phyloP scores from a whole-genome alignment of 2,888 invertebrate species.

The Cylindroiulus punctatus region DNA sequence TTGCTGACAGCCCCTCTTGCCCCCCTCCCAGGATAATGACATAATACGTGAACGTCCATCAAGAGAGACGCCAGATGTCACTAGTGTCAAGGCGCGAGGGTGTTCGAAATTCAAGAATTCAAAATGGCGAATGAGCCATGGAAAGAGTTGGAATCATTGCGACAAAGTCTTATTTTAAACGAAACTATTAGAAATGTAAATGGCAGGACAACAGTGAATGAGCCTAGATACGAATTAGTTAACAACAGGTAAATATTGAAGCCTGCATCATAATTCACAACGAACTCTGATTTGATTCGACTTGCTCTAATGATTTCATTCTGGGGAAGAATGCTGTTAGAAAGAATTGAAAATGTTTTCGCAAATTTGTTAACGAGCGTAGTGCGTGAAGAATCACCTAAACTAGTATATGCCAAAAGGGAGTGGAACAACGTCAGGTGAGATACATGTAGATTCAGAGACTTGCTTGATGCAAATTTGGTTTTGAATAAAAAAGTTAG shows the following conservation, averaged over 20 bases:
- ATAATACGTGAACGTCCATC: no score
- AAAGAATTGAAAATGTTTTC: constrained; percentile 50
- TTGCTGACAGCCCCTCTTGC: no score
- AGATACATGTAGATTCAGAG: not conserved
- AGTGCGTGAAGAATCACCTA: not conserved
- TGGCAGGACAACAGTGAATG: not conserved
- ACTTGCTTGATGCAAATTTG: no score
- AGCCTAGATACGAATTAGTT: not conserved
- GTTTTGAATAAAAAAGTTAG: no score
- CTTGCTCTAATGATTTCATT: no score
- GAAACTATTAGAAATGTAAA: not conserved
- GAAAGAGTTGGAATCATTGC: constrained; percentile 12
- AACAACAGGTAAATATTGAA: not conserved
- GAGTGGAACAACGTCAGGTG: constrained; percentile 51
- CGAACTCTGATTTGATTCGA: no score
- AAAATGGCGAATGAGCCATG: not conserved
- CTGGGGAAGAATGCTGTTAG: not conserved
- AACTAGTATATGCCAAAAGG: constrained; percentile 11
- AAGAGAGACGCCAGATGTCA: not conserved
- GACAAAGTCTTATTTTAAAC: not conserved
- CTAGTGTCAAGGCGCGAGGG: not conserved
- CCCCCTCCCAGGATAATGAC: no score
- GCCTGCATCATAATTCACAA: no score
- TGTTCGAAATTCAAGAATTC: not conserved
- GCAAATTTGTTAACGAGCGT: not conserved